Evolutionary conservation across 2,888 invertebrate genomes (phyloP), one percentile per base, ranked within the genome.

Genomic region (Herminia tarsipennalis): DNA sequence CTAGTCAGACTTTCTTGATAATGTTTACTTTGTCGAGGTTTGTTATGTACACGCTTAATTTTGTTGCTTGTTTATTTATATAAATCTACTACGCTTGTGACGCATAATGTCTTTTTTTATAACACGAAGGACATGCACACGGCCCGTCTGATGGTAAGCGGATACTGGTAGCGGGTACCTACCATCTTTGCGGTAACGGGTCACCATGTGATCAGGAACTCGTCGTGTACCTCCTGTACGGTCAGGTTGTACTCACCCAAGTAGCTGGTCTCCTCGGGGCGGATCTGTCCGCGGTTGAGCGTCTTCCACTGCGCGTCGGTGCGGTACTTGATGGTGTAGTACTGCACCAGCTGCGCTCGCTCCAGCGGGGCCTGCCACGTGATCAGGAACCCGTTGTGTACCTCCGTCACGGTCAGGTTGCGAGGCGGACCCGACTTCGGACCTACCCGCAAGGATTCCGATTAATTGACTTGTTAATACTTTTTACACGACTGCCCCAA

Each of bases 131-230:
- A n/a, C n/a, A n/a, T n/a, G n/a, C n/a, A n/a, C n/a, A n/a, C n/a
- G n/a, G n/a, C n/a, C n/a, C n/a, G n/a, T n/a, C n/a, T n/a, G n/a
- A n/a, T n/a, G n/a, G n/a, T n/a, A n/a, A n/a, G n/a, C n/a, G n/a
- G n/a, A n/a, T n/a, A n/a, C n/a, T n/a, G n/a, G n/a, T n/a, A n/a
- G n/a, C n/a, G n/a, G n/a, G n/a, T n/a, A n/a, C n/a, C n/a, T n/a
- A n/a, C n/a, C n/a, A n/a, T n/a, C n/a, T n/a, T n/a, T n/a, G n/a
- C n/a, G n/a, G n/a, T n/a, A n/a, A n/a, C n/a, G n/a, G n/a, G n/a
- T n/a, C n/a, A n/a, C 98, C 98, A 98, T 70, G 96, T 95, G 81
- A 98, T 96, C 66, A 96, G 93, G 88, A 98, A 97, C 62, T 97
- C 97, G 83, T 97, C 97, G 83, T 95, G 95, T 61, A 97, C 95